A percentile compares a stretch with the other conserved stretches of the same genome.
phyloP scores from a whole-genome alignment of 2,113 vertebrate genomes.

The Calypte anna region DNA sequence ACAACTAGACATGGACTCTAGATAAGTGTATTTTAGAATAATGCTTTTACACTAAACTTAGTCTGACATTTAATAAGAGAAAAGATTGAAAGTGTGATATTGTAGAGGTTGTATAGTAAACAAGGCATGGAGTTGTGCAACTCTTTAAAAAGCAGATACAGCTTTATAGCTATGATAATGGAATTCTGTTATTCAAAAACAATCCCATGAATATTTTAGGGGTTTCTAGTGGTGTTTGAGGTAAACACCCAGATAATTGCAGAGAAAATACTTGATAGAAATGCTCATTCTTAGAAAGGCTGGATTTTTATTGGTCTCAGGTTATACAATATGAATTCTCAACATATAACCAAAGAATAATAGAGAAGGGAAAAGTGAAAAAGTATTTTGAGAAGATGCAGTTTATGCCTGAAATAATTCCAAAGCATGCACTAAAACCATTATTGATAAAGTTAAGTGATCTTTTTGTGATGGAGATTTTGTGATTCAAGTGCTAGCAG shows the following conservation, averaged over 20 bases:
- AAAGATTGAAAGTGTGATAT: not conserved
- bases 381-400: not conserved
- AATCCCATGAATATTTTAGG: not conserved
- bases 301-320: not conserved
- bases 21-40: not conserved
- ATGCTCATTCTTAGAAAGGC: fast-evolving
- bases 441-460: not conserved
- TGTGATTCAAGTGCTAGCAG: fast-evolving
- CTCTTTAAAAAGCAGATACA: not conserved
- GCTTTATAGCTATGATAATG: not conserved
- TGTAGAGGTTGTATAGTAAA: not conserved
- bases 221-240: not conserved
- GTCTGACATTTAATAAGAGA: not conserved
- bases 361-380: not conserved
- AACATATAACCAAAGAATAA: not conserved
- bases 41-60: not conserved
- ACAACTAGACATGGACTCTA: not conserved
- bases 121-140: not conserved
- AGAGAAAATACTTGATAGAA: not conserved
- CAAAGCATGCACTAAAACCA: not conserved
- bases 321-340: not conserved
- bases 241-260: not conserved
- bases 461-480: not conserved
- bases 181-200: not conserved
- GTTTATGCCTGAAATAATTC: not conserved